Base-by-base conservation (phyloP, 2,888 invertebrate species). In the Cinara cedri region DNA sequence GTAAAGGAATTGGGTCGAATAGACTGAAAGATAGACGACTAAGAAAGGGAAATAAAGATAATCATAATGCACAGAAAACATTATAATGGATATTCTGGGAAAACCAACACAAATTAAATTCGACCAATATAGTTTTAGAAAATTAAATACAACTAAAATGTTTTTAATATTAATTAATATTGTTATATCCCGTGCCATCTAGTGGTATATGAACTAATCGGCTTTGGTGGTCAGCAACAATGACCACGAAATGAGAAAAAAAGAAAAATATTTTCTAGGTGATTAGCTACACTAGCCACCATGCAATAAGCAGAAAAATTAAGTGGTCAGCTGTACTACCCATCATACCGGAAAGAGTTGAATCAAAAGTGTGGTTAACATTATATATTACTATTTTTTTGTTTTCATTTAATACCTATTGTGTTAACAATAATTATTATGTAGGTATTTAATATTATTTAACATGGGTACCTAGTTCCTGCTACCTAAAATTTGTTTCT, bases 261-360 rank as follows among this genome's bases (percentile, higher is more conserved):
- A 57, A 42, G n/a, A 63, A 63, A 63, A 65, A 44, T 65, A 57
- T 57, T 57, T 24, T 24, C 4, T 46, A 65, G 21, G 65, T 24
- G 44, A 21, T 65, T 21, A 65, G 44, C 14, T 44, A 0, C 13
- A 65, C 21, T 65, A 65, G 9, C 65, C 65, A 65, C 44, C 21
- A 65, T 46, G n/a, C n/a, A n/a, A n/a, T n/a, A n/a, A n/a, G n/a
- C n/a, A n/a, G n/a, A n/a, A n/a, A n/a, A n/a, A n/a, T n/a, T n/a
- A n/a, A n/a, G n/a, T n/a, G n/a, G n/a, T n/a, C n/a, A n/a, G n/a
- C n/a, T n/a, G n/a, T n/a, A n/a, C n/a, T n/a, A n/a, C n/a, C n/a
- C n/a, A n/a, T n/a, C n/a, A n/a, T n/a, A n/a, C n/a, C n/a, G n/a
- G n/a, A n/a, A n/a, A n/a, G n/a, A n/a, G n/a, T n/a, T n/a, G n/a